Evolutionary conservation across 2,888 invertebrate species (phyloP).

Genomic region (Watsonalla binaria): DNA sequence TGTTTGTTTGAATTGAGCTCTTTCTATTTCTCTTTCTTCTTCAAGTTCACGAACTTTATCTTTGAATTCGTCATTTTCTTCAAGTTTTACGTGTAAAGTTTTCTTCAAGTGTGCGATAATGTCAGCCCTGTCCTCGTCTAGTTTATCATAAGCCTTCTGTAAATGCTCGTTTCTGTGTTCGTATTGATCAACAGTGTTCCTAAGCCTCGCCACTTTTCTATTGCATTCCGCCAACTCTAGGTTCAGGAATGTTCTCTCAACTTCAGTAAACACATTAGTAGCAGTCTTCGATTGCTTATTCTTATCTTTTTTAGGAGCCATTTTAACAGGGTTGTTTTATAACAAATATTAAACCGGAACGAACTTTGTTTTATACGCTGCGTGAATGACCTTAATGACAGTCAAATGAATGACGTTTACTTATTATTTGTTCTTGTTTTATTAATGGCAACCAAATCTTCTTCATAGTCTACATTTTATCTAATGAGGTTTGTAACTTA

Average conservation of each 20-base stretch:
- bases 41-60: conserved; percentile 88
- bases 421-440: too few relatives aligned
- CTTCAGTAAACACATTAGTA: conserved; percentile 79
- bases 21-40: conserved; percentile 83
- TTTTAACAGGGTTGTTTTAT: not conserved
- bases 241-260: conserved; percentile 89
- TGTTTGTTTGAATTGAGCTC: conserved; percentile 80
- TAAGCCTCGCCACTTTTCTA: conserved; percentile 85
- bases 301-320: conserved; percentile 71
- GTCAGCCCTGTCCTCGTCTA: conserved; percentile 91
- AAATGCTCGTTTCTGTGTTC: conserved; percentile 85
- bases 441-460: too few relatives aligned
- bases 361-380: too few relatives aligned
- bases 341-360: not conserved
- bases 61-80: conserved; percentile 81
- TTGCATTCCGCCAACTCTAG: conserved; percentile 90
- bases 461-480: too few relatives aligned
- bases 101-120: conserved; percentile 90
- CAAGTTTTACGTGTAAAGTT: conserved; percentile 83
- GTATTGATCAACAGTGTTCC: conserved; percentile 81
- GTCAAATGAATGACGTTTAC: too few relatives aligned
- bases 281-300: conserved; percentile 31
- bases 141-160: conserved; percentile 79
- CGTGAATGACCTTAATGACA: too few relatives aligned
- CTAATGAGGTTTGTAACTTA: too few relatives aligned